Conservation (phyloP, 64 coral and sea anemone genomes). For the Montipora foliosa region DNA sequence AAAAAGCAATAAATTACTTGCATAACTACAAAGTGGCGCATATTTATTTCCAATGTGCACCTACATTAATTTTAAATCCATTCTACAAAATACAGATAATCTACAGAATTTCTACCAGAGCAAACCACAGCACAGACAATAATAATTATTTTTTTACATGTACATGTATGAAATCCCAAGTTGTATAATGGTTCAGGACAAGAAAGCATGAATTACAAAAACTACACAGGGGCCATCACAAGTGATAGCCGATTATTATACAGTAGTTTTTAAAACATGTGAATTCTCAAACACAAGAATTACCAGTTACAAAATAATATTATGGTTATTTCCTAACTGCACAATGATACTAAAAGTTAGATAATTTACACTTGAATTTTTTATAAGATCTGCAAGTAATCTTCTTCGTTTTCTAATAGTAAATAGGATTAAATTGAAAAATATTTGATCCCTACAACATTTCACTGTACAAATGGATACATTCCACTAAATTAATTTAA, state of each 20-base stretch:
- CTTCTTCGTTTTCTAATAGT: background rate
- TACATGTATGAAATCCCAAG: background rate
- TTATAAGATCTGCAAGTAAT: background rate
- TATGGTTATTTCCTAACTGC: background rate
- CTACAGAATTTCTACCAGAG: background rate
- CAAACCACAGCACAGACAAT: background rate
- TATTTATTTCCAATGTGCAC: slow-evolving; percentile 38
- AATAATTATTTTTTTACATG: too few species aligned
- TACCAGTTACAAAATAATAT: too few species aligned
- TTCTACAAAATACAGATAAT: background rate
- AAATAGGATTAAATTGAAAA: background rate
- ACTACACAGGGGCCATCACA: background rate
- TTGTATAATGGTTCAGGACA: background rate
- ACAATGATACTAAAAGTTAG: background rate
- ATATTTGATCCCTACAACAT: slow-evolving; percentile 4
- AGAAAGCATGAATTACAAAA: background rate
- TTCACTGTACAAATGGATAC: slow-evolving; percentile 37
- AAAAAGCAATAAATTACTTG: background rate
- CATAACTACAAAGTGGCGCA: background rate
- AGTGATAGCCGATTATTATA: background rate
- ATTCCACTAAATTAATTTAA: background rate
- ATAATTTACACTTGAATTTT: background rate
- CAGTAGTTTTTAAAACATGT: background rate
- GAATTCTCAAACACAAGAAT: too few species aligned
- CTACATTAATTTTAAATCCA: background rate